Conservation (phyloP, 2,113 vertebrate species). For the Oreochromis aureus region DNA sequence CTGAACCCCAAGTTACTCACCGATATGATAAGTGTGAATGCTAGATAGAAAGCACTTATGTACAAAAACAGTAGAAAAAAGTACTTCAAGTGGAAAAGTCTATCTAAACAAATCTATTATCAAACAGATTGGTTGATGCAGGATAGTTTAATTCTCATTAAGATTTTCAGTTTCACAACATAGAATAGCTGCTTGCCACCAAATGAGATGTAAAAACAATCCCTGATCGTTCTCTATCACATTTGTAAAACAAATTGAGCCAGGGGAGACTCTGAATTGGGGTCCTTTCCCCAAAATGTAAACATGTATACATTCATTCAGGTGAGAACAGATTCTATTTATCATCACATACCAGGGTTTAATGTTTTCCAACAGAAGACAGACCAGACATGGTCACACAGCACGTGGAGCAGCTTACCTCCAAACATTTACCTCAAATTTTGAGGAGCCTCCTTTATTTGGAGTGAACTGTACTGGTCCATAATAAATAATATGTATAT, state of each 20-base stretch:
- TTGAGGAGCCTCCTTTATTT: neutral
- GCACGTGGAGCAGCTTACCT: neutral
- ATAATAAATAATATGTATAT: neutral
- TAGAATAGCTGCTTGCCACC: neutral
- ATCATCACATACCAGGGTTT: neutral
- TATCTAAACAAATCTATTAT: neutral
- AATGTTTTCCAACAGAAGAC: neutral
- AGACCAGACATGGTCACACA: neutral
- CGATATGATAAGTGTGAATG: neutral
- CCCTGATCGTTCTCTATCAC: neutral
- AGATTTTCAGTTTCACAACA: neutral
- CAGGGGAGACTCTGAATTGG: neutral
- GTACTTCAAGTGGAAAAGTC: neutral
- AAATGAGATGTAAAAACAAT: neutral
- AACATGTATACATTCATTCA: neutral
- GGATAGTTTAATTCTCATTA: neutral
- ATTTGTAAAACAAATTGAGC: neutral
- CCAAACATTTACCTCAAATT: neutral
- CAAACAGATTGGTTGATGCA: neutral
- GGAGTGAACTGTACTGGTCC: neutral
- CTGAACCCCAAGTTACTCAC: neutral
- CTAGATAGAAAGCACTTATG: neutral
- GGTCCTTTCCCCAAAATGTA: neutral
- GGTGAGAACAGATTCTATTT: neutral
- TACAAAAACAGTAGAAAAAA: neutral